Evolutionary conservation across 2,888 invertebrate genomes (phyloP).

Genomic region (Volucella inanis): DNA sequence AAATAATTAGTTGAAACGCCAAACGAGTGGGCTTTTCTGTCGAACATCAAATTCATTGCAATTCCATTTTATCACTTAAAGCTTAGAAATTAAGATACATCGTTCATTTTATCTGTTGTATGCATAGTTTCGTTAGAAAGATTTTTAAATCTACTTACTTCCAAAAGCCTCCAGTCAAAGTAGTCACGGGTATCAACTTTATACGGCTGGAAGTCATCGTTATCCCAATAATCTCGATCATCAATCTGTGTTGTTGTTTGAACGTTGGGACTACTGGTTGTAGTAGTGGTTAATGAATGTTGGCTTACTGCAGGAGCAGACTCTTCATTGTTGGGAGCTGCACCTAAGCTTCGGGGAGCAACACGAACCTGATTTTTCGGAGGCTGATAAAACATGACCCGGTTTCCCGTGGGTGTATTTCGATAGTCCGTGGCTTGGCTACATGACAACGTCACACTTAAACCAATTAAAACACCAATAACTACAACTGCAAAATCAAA

Average conservation of each 20-base stretch:
- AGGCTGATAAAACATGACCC: background rate
- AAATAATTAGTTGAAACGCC: too few species aligned
- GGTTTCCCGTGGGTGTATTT: background rate
- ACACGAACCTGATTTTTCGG: background rate
- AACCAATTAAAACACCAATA: too few species aligned
- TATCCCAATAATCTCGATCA: slow-evolving; percentile 78
- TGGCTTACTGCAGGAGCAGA: background rate
- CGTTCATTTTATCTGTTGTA: background rate
- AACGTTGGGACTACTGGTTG: slow-evolving; percentile 4
- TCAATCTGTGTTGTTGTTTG: slow-evolving; percentile 37
- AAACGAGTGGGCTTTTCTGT: too few species aligned
- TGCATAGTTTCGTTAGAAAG: background rate
- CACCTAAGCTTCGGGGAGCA: too few species aligned
- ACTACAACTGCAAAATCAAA: background rate
- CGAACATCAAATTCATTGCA: too few species aligned
- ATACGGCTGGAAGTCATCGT: slow-evolving; percentile 80
- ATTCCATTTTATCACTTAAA: too few species aligned
- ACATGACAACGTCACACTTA: too few species aligned
- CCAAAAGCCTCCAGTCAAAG: slow-evolving; percentile 88
- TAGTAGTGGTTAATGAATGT: background rate
- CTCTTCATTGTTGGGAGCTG: too few species aligned
- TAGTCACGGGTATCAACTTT: slow-evolving; percentile 84
- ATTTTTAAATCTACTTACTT: slow-evolving; percentile 82
- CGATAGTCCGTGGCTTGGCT: too few species aligned
- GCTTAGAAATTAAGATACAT: too few species aligned